Evolutionary conservation across 2,797 vertebrate genomes (phyloP).

Genomic region (Helicolenus hilgendorfi): DNA sequence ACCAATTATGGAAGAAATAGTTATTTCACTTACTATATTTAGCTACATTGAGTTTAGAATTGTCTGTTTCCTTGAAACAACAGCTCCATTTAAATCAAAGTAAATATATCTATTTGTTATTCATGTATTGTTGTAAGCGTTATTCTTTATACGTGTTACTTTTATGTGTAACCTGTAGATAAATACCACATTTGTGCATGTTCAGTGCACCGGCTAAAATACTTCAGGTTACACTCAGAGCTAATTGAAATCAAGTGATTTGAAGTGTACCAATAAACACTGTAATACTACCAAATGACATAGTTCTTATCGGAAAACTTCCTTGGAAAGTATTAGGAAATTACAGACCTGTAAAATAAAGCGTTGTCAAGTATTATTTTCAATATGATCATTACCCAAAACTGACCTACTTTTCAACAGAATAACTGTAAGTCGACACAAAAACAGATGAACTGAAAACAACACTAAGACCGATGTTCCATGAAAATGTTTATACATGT

Average conservation of each 20-base stretch:
- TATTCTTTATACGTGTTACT: background rate
- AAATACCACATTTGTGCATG: background rate
- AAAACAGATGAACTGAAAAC: background rate
- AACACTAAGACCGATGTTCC: background rate
- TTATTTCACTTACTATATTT: background rate
- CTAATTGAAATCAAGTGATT: background rate
- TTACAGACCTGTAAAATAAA: background rate
- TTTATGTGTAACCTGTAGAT: background rate
- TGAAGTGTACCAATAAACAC: background rate
- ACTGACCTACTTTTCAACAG: background rate
- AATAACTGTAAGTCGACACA: background rate
- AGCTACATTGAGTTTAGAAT: background rate
- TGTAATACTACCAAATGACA: background rate
- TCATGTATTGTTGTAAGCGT: background rate
- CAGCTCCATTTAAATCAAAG: background rate
- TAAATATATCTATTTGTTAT: background rate
- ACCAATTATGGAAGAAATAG: background rate
- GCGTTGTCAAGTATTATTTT: background rate
- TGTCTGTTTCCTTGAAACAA: background rate
- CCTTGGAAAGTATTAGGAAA: background rate
- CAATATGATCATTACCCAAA: background rate
- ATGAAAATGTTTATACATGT: conserved; percentile 41
- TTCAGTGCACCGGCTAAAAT: background rate
- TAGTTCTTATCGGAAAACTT: background rate
- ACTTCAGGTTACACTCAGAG: background rate